These are phyloP conservation scores for Ellobium chinense DNA, from an alignment of 2,888 invertebrate genomes.

Conservation along the genomic window DNA sequence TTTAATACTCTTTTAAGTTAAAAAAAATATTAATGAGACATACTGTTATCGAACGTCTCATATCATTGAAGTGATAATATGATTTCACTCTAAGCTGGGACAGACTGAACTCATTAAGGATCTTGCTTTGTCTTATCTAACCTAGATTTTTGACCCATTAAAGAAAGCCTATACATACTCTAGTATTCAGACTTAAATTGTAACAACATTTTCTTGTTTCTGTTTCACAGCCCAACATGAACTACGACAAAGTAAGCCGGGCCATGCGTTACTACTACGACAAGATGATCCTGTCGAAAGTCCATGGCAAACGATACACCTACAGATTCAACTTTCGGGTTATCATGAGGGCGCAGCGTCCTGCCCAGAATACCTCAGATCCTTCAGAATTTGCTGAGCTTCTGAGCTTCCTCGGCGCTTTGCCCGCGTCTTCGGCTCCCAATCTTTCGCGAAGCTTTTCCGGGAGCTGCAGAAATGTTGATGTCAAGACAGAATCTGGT, in stretches of 20 bases:
- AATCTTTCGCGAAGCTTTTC: background rate
- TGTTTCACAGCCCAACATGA: conserved; percentile 70
- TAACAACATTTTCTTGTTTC: background rate
- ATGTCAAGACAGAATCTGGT: background rate
- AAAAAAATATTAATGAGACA: too few relatives aligned
- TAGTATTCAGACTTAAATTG: too few relatives aligned
- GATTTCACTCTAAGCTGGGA: too few relatives aligned
- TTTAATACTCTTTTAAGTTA: too few relatives aligned
- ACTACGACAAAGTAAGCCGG: conserved; percentile 74
- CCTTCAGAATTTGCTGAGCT: conserved; percentile 45
- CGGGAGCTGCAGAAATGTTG: background rate
- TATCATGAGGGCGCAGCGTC: conserved; percentile 49
- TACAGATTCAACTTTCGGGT: conserved; percentile 60
- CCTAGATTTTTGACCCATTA: too few relatives aligned
- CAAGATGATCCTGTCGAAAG: conserved; percentile 77
- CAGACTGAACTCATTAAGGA: too few relatives aligned
- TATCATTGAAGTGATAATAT: too few relatives aligned
- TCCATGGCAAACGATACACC: conserved; percentile 75
- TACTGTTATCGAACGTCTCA: too few relatives aligned
- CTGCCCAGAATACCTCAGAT: conserved; percentile 33
- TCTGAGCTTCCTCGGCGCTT: conserved; percentile 23
- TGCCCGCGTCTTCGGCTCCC: conserved; percentile 23
- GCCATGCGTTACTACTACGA: conserved; percentile 79
- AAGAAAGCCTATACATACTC: too few relatives aligned
- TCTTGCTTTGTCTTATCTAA: too few relatives aligned